phyloP scores from a whole-genome alignment of 2,888 invertebrate genomes.

The Hipparchia sbordonii region DNA sequence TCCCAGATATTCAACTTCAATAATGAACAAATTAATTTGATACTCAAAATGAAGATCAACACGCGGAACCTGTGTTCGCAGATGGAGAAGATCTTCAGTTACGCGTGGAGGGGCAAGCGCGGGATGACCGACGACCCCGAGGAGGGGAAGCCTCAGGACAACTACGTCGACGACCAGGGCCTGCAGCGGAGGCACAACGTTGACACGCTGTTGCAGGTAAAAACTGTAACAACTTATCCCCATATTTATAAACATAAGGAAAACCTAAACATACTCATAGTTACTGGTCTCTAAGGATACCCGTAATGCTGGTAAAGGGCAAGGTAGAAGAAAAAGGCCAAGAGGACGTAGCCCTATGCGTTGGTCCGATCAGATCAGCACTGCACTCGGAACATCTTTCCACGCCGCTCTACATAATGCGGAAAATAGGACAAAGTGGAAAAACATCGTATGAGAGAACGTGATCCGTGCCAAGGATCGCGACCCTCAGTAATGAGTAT shows the following conservation, averaged over 20 bases:
- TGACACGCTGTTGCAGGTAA: conserved; percentile 92
- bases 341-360: no score
- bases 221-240: neutral
- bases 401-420: no score
- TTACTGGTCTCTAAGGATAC: no score
- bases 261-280: neutral
- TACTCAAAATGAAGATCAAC: neutral
- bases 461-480: no score
- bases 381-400: no score
- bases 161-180: conserved; percentile 89
- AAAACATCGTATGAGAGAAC: no score
- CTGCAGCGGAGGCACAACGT: conserved; percentile 85
- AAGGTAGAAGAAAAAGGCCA: no score
- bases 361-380: no score
- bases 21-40: neutral
- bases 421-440: no score
- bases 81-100: conserved; percentile 97
- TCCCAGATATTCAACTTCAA: no score
- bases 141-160: conserved; percentile 71
- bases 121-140: conserved; percentile 78
- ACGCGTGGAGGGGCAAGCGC: conserved; percentile 93
- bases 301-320: no score
- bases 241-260: neutral
- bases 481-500: no score
- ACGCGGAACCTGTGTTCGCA: conserved; percentile 57